A percentile compares a stretch with the other conserved stretches of the same genome.
Evolutionary conservation across 1,140 invertebrate species (phyloP).

Genomic region (Micrasema longulum): DNA sequence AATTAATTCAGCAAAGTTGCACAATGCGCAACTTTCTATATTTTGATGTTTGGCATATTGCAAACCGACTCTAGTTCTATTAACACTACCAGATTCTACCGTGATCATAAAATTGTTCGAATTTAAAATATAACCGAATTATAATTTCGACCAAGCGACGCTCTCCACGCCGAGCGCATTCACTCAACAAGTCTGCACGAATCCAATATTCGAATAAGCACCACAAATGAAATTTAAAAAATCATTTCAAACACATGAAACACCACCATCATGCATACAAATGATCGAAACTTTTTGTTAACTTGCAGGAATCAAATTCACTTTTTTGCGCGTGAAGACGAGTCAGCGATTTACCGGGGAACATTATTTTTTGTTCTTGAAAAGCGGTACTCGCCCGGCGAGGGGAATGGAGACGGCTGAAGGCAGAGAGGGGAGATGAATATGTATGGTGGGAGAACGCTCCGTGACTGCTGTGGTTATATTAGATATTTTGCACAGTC

Average conservation of each 20-base stretch:
- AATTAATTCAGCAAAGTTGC: no score
- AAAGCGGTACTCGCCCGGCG: constrained; percentile 28
- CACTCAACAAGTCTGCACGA: constrained; percentile 17
- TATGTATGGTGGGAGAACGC: constrained; percentile 45
- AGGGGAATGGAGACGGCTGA: constrained; percentile 25
- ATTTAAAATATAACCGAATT: constrained; percentile 36
- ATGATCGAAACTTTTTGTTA: background rate
- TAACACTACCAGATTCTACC: no score
- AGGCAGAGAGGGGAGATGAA: constrained; percentile 36
- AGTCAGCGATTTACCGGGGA: background rate
- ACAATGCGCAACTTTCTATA: no score
- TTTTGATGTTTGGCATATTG: no score
- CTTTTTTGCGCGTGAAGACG: no score
- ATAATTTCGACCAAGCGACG: constrained; percentile 30
- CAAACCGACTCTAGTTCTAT: no score
- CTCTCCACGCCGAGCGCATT: constrained; percentile 28
- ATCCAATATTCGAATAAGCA: background rate
- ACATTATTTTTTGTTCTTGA: constrained; percentile 35
- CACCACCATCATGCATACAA: background rate
- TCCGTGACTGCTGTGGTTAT: constrained; percentile 41
- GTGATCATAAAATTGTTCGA: constrained; percentile 16
- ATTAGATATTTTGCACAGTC: constrained; percentile 43
- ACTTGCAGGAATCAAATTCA: no score
- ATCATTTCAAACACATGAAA: background rate
- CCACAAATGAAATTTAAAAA: constrained; percentile 19